Base-by-base conservation (phyloP, 2,113 vertebrate genomes). In the Cathartes aura region DNA sequence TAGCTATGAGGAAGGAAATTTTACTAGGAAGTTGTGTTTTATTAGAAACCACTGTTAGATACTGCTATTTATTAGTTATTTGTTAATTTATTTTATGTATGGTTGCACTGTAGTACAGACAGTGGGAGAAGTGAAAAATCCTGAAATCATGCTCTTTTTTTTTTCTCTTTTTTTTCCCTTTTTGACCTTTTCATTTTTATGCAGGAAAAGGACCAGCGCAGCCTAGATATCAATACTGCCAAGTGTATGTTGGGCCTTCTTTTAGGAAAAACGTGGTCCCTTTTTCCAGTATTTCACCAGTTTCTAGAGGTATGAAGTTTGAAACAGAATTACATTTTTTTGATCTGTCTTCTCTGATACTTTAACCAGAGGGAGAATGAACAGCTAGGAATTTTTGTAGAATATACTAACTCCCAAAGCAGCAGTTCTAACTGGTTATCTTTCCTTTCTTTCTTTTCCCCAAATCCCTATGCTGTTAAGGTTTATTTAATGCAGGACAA, bases 231-330 rank as follows among this genome's bases (percentile, higher is more conserved):
- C 94, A 99, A 99, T 98, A 99, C 99, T 97, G 99, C 99, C 98
- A 99, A 99, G 96, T 99, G 99, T 93, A 99, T 99, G 99, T 97
- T 99, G 98, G 99, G 99, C 94, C 99, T 99, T 97, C 99, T 99
- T 81, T 97, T 99, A 98, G 99, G 99, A 97, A 99, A 99, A 98
- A 99, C 99, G 26, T 99, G 99, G 99, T 99, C 99, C 45, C 99
- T 99, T 93, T 99, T 99, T 98, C 99, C 99, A 98, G 99, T 99
- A 90, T 99, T 99, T 98, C 99, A 99, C 97, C 99, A 99, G 93
- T 99, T 99, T 98, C 97, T 99, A 98, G 99, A 99, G 99, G 99
- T 99, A 98, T 53, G 97, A 73, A 67, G 4, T 60, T 64, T 79
- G 42, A 86, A 96, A 64, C 12, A 45, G 34, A 50, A 48, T 19